Percentiles rank a stretch among this genome's conserved stretches.
These are phyloP conservation scores for Spicauda simplicius DNA, from an alignment of 2,888 invertebrate genomes.

Conservation along the genomic window DNA sequence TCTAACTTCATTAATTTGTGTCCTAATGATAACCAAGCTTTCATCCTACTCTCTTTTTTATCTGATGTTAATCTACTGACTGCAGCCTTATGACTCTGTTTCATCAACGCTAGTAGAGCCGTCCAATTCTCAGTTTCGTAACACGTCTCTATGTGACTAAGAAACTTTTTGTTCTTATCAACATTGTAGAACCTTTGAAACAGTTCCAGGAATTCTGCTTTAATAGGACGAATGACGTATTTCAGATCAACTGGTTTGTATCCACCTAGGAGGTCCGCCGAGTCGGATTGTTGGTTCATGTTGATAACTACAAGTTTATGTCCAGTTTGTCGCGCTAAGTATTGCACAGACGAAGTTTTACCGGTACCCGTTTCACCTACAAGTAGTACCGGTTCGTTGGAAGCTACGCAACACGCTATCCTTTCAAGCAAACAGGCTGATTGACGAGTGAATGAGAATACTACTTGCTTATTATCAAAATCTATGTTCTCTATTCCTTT, in stretches of 20 bases:
- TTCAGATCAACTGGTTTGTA: constrained; percentile 97
- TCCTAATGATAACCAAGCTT: constrained; percentile 87
- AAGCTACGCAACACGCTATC: constrained; percentile 92
- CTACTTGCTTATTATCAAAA: constrained; percentile 74
- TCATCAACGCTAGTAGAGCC: constrained; percentile 90
- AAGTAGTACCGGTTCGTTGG: constrained; percentile 95
- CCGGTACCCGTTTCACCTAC: constrained; percentile 99
- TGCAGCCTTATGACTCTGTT: constrained; percentile 89
- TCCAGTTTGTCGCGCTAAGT: constrained; percentile 92
- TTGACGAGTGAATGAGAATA: constrained; percentile 93
- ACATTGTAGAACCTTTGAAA: constrained; percentile 92
- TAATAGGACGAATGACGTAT: constrained; percentile 91
- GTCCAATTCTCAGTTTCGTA: constrained; percentile 90
- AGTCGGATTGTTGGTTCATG: constrained; percentile 99
- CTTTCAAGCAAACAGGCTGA: constrained; percentile 94
- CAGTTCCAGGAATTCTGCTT: constrained; percentile 92
- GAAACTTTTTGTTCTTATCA: constrained; percentile 92
- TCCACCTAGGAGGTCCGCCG: constrained; percentile 97
- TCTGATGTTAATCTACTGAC: constrained; percentile 76
- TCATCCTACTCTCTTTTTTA: constrained; percentile 62
- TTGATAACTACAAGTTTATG: constrained; percentile 97
- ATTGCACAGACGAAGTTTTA: constrained; percentile 98
- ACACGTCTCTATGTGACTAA: constrained; percentile 91
- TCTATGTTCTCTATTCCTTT: constrained; percentile 65
- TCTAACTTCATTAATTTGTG: constrained; percentile 89